These are phyloP conservation scores for Drosophila nigricruria DNA, from an alignment of 2,888 invertebrate genomes.

Conservation along the genomic window DNA sequence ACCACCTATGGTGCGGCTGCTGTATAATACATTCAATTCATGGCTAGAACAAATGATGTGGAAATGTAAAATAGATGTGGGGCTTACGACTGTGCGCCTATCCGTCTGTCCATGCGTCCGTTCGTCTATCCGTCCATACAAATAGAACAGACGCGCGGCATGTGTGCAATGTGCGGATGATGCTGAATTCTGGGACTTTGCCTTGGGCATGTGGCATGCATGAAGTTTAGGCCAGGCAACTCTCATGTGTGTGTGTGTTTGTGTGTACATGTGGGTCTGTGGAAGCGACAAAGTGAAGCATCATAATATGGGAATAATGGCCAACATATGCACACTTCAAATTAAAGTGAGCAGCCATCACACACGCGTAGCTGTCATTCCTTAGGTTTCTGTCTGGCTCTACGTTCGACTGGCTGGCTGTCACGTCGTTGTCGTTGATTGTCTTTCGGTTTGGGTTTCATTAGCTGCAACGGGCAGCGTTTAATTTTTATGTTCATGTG, in stretches of 20 bases:
- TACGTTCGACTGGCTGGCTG: slow-evolving; percentile 23
- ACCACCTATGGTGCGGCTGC: slow-evolving; percentile 57
- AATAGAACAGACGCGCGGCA: slow-evolving; percentile 23
- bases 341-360: slow-evolving; percentile 53
- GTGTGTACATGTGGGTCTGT: slow-evolving; percentile 9
- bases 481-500: slow-evolving; percentile 74
- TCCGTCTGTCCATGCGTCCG: neutral
- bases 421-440: slow-evolving; percentile 65
- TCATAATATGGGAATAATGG: slow-evolving; percentile 70
- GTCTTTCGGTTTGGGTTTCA: slow-evolving; percentile 58
- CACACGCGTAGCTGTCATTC: slow-evolving; percentile 20
- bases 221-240: slow-evolving; percentile 16
- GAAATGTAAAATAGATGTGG: slow-evolving; percentile 83
- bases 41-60: slow-evolving; percentile 83
- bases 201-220: slow-evolving; percentile 5
- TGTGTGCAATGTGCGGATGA: slow-evolving; percentile 29
- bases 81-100: slow-evolving; percentile 52
- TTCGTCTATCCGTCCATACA: slow-evolving; percentile 17
- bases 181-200: slow-evolving; percentile 11
- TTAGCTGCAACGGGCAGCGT: slow-evolving; percentile 72
- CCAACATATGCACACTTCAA: slow-evolving; percentile 75
- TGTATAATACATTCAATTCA: slow-evolving; percentile 81
- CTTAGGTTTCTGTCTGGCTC: slow-evolving; percentile 17
- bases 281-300: slow-evolving; percentile 43
- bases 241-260: slow-evolving; percentile 9